Conservation (phyloP, 2,797 vertebrate species). For the Prionace glauca region DNA sequence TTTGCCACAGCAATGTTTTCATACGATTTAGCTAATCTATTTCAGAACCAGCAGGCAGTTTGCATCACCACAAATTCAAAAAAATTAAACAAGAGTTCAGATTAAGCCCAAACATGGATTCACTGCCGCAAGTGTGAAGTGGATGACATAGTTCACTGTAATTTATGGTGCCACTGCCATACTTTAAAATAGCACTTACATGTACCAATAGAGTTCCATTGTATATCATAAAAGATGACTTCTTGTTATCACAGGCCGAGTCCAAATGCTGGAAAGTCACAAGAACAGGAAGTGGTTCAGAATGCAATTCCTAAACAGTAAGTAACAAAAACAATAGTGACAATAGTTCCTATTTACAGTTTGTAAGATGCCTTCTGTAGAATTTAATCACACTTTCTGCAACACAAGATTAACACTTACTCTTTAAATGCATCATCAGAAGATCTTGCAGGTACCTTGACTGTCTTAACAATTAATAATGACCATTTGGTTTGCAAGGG, state of each 20-base stretch:
- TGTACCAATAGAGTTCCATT: slow-evolving; percentile 78
- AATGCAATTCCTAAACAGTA: neutral
- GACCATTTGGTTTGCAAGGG: neutral
- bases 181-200: slow-evolving; percentile 57
- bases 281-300: neutral
- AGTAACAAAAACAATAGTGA: neutral
- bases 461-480: neutral
- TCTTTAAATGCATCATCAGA: neutral
- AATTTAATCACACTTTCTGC: neutral
- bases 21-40: neutral
- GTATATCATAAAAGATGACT: slow-evolving; percentile 31
- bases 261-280: slow-evolving; percentile 1
- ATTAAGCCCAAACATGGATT: neutral
- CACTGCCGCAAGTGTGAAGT: neutral
- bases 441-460: neutral
- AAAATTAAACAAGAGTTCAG: neutral
- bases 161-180: neutral
- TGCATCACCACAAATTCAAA: neutral
- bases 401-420: neutral
- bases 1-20: neutral
- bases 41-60: neutral
- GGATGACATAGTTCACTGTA: neutral
- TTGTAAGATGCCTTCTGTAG: neutral
- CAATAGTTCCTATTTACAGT: neutral
- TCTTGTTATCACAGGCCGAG: neutral